Base-by-base conservation (phyloP, 2,113 vertebrate species). In the Notothenia rossii region DNA sequence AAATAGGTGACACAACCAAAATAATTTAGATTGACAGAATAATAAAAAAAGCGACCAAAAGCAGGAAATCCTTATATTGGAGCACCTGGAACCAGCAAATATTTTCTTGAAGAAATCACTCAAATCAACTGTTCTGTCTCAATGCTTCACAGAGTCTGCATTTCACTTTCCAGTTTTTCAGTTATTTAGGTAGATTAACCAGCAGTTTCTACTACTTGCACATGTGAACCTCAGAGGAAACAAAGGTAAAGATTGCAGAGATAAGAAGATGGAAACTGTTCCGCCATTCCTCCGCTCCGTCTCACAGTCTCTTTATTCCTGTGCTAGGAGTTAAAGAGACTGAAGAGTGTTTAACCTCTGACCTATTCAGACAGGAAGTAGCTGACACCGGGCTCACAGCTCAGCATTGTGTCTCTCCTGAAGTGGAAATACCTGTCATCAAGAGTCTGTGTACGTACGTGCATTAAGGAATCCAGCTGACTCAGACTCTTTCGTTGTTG, bases 391-490 rank as follows among this genome's bases (percentile, higher is more conserved):
- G 58, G 54, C 91, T 88, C 83, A 82, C 81, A 81, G 85, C 82
- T 86, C 77, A 82, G 88, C 84, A 87, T 78, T 90, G 82, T 92
- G 86, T 50, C 62, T 85, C 80, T 90, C 73, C 58, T 89, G 78
- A 71, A 90, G 87, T 93, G 90, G 90, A 92, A 91, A 90, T 92
- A 84, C 86, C 92, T 92, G 90, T 94, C 90, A 87, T 85, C 78
- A n/a, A 64, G 71, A 56, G 69, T 65, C 61, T 72, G 68, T 48
- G 63, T 58, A 75, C 64, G 59, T 40, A 61, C 75, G 79, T 17
- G 79, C 40, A 43, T 43, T 63, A 49, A 51, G 15, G 29, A 46
- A 68, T 78, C 65, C 56, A 77, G 87, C 87, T 91, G 78, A 89
- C 81, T 90, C 71, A 62, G 46, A 70, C 54, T 22, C 69, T 81